phyloP scores from a whole-genome alignment of 2,888 invertebrate species.

The Eilema caniola region DNA sequence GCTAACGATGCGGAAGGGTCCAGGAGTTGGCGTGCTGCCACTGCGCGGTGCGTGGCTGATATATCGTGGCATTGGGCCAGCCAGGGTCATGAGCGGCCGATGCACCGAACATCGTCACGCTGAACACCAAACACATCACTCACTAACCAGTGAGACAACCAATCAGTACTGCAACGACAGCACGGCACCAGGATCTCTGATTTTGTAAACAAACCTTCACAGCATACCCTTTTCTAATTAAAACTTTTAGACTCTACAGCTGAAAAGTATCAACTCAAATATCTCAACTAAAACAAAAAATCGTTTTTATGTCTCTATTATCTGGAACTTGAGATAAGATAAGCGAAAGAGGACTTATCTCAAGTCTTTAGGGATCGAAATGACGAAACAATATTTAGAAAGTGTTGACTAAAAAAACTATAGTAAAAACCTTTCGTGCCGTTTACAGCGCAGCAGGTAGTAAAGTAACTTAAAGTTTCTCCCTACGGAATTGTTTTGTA shows the following conservation, averaged over 20 bases:
- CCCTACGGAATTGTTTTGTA: slow-evolving; percentile 64
- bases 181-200: background rate
- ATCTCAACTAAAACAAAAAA: slow-evolving; percentile 36
- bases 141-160: slow-evolving; percentile 38
- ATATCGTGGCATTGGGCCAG: slow-evolving; percentile 85
- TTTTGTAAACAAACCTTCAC: slow-evolving; percentile 22
- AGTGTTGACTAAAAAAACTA: slow-evolving; percentile 66
- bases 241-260: slow-evolving; percentile 31
- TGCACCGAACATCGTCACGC: slow-evolving; percentile 73
- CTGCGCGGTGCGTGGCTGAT: slow-evolving; percentile 63
- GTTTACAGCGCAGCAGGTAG: slow-evolving; percentile 75
- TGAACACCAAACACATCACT: slow-evolving; percentile 55
- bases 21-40: slow-evolving; percentile 73
- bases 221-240: slow-evolving; percentile 43
- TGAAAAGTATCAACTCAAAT: slow-evolving; percentile 39
- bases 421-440: slow-evolving; percentile 67
- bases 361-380: slow-evolving; percentile 63
- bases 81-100: slow-evolving; percentile 86
- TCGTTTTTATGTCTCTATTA: slow-evolving; percentile 57
- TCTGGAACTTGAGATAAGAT: slow-evolving; percentile 75
- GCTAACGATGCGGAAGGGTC: slow-evolving; percentile 82
- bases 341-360: slow-evolving; percentile 72
- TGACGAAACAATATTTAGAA: slow-evolving; percentile 74
- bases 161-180: slow-evolving; percentile 23
- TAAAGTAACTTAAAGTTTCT: slow-evolving; percentile 62